Evolutionary conservation across 2,888 invertebrate genomes (phyloP).

Genomic region (Brachynemurus nebulosus): DNA sequence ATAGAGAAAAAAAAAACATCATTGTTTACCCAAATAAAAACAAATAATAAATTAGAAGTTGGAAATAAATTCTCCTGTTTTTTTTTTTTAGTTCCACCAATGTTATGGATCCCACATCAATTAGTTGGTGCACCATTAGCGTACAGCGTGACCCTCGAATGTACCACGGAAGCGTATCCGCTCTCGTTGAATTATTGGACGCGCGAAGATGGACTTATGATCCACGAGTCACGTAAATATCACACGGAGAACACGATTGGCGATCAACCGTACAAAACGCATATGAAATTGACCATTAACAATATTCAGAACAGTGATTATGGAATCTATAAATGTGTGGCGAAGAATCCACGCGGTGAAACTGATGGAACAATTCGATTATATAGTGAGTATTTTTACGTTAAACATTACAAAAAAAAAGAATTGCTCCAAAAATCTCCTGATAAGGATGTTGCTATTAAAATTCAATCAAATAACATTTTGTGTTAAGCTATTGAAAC

Average conservation of each 20-base stretch:
- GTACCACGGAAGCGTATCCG: conserved; percentile 83
- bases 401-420: too few species aligned
- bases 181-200: conserved; percentile 87
- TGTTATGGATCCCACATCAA: conserved; percentile 86
- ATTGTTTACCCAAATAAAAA: too few species aligned
- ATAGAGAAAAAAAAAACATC: too few species aligned
- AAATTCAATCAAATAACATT: too few species aligned
- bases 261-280: conserved; percentile 64
- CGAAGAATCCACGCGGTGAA: conserved; percentile 82
- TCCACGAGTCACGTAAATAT: conserved; percentile 72
- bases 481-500: too few species aligned
- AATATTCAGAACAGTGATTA: conserved; percentile 68
- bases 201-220: conserved; percentile 75
- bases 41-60: background rate
- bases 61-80: background rate
- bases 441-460: too few species aligned
- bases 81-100: conserved; percentile 64
- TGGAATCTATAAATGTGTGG: conserved; percentile 76
- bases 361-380: conserved; percentile 80
- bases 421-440: too few species aligned
- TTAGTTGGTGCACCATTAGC: conserved; percentile 73
- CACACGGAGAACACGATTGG: conserved; percentile 58
- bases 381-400: conserved; percentile 57
- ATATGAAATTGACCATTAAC: conserved; percentile 72
- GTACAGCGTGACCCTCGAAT: conserved; percentile 73